Base-by-base conservation (phyloP, 2,888 invertebrate genomes). In the Leptopterna dolabrata region DNA sequence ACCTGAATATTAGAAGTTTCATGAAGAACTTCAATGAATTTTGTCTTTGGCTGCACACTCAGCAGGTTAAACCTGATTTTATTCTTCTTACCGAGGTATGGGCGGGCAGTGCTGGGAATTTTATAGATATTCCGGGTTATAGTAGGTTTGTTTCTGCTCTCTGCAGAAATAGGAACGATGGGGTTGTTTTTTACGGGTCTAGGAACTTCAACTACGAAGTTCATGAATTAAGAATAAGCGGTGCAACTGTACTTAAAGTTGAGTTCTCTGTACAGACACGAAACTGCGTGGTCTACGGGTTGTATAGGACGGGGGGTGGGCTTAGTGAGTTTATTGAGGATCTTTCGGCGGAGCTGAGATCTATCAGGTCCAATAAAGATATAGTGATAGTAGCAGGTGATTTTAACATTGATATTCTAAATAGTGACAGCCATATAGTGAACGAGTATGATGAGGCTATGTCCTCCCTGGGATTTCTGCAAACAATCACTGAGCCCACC, bases 281-380 rank as follows among this genome's bases (percentile, higher is more conserved):
- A 36, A 76, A 76, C n/a, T 76, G 76, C 36, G 76, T 76, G 41
- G n/a, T 76, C 11, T 76, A 76, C n/a, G 76, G 13, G 4, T 41
- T 76, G 36, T 76, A 76, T n/a, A 30, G 76, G 41, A 41, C 76
- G 11, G 43, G 78, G 14, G 43, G 4, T 41, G 27, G 81, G 7
- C 47, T 80, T 13, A 7, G 24, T 9, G 80, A 80, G 14, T 80
- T 80, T 36, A 27, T 80, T 47, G 80, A 14, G 4, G 80, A 80
- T 55, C 27, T 81, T 81, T 51, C 81, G 1, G 14, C 30, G 2
- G 81, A 81, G 24, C 19, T 51, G 29, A 13, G 19, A 24, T 47
- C 51, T 14, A 11, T 29, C 9, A 29, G 27, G 13, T 1, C 51
- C 13, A 81, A 11, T 51, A 27, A 14, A 27, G 16, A 27, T 6